Base-by-base conservation (phyloP, 2,888 invertebrate species). In the Papilio gigon region DNA sequence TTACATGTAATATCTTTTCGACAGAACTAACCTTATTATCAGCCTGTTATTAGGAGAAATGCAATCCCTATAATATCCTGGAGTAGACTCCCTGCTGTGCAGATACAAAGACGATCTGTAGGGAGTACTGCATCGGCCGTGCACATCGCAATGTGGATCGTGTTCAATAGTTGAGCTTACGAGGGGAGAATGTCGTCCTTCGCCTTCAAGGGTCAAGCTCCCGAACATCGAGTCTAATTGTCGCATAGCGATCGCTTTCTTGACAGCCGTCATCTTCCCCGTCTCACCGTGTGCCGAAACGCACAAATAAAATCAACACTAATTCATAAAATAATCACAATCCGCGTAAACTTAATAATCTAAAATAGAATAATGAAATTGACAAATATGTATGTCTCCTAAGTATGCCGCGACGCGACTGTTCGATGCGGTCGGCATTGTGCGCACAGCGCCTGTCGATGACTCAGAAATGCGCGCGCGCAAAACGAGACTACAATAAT, bases 141-240 rank as follows among this genome's bases (percentile, higher is more conserved):
- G 96, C 40, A 96, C 94, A 78, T 95, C 95, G 81, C 96, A 96
- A 72, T 94, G 94, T 72, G 92, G 90, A 83, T 92, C 92, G 77
- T 89, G 88, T 76, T 94, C 94, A 61, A 93, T 89, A 77, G 93
- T 92, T 47, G 93, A 92, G 81, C 86, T 90, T 75, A 91, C 91
- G 65, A 87, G 73, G 61, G 92, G 88, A 68, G 89, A 90, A 69
- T 85, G 86, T 59, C 90, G 85, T 65, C 90, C 89, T 78, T 86
- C 87, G 47, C 86, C 88, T 47, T 94, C 94, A 76, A 95, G 81
- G 80, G 92, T 94, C 77, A 94, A 93, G 78, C 94, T 94, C 72
- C 92, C 93, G 87, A 96, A 96, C 81, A 96, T 93, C 56, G 95
- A 94, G 82, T 96, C 95, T 78, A 96, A 88, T 76, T 95, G 94